phyloP scores from a whole-genome alignment of 2,888 invertebrate species.

The Abscondita cerata region DNA sequence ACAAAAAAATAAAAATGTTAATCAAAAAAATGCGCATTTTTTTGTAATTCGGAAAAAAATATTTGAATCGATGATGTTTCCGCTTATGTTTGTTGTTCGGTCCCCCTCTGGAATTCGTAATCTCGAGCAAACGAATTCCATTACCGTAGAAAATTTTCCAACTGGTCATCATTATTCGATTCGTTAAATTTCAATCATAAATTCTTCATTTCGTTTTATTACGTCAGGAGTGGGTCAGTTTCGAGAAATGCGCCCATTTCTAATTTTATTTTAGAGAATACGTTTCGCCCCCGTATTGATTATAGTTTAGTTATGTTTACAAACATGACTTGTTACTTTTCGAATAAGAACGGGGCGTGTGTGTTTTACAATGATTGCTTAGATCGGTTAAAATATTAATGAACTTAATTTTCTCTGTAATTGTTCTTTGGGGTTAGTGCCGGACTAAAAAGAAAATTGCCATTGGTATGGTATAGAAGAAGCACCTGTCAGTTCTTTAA shows the following conservation, averaged over 20 bases:
- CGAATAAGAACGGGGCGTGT: conserved; percentile 19
- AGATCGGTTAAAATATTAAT: not conserved
- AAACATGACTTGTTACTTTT: conserved; percentile 28
- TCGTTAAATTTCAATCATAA: conserved; percentile 49
- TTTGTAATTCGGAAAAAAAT: not conserved
- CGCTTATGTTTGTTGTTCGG: conserved; percentile 21
- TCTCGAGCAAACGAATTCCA: conserved; percentile 53
- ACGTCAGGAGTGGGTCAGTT: conserved; percentile 9
- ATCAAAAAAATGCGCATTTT: conserved; percentile 37
- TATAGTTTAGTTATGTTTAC: conserved; percentile 30
- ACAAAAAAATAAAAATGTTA: conserved; percentile 60
- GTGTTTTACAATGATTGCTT: conserved; percentile 17
- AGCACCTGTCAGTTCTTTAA: too few species aligned
- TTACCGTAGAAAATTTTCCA: conserved; percentile 46
- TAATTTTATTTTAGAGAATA: not conserved
- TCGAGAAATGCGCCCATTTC: conserved; percentile 18
- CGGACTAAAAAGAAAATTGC: too few species aligned
- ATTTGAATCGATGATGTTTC: conserved; percentile 10
- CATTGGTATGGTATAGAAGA: too few species aligned
- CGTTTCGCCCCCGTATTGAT: conserved; percentile 22
- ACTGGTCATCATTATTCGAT: conserved; percentile 48
- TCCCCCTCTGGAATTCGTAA: conserved; percentile 52
- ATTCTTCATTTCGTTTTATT: conserved; percentile 26
- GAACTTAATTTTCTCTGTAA: conserved; percentile 17
- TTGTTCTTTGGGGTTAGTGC: too few species aligned